Evolutionary conservation across 2,888 invertebrate genomes (phyloP), one percentile per base, ranked within the genome.

Genomic region (Oegoconia quadripuncta): DNA sequence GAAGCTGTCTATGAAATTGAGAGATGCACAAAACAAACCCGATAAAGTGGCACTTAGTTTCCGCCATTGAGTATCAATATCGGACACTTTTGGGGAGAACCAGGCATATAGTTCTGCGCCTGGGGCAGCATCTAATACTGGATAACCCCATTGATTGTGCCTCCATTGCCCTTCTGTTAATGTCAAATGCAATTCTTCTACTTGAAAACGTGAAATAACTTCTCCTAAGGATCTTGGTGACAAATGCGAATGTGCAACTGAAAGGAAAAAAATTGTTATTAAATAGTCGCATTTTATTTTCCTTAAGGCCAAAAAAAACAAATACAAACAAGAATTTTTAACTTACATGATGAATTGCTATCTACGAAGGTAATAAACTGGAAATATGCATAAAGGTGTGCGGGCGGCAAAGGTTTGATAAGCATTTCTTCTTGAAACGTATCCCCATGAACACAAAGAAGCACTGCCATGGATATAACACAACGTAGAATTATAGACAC

Each of bases 51-150:
- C 95, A 34, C 95, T 94, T 20, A 99, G 82, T 55, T 94, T 93
- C 59, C 92, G 92, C 99, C 99, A 99, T 55, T 94, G 92, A 33
- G 89, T 84, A 67, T 98, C 93, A 6, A 97, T 91, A 73, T 95
- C 88, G 33, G 63, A 52, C 1, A 92, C 90, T 39, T 90, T 81
- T 13, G 89, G 75, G 44, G 91, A 90, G 67, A 99, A 98, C 97
- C 98, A 98, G 0, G 95, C 96, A 90, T 95, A 96, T 0, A 98
- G 88, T 74, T 98, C 97, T 1, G 97, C 97, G 4, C 99, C 99
- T 1, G 97, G 95, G 0, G 97, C 94, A 2, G 97, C 95, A 73
- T 96, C 95, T 8, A 92, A 77, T 17, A 95, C 91, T 2, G 98
- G 97, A 80, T 97, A 97, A 1, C 98, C 98, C 98, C 98, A 99